These are phyloP conservation scores for Hirundichthys speculiger DNA, from an alignment of 2,113 vertebrate genomes.

Conservation along the genomic window DNA sequence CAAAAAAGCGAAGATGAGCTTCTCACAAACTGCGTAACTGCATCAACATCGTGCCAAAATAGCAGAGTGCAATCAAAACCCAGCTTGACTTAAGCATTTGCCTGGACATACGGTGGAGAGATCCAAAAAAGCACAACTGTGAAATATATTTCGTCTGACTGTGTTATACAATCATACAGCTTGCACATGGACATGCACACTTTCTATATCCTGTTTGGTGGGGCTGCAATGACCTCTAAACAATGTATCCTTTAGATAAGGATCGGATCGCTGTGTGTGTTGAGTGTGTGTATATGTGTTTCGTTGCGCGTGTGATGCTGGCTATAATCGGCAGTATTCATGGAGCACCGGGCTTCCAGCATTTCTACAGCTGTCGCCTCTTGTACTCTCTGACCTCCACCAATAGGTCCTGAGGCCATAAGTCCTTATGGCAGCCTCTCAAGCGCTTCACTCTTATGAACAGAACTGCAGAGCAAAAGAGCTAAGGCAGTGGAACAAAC, in stretches of 20 bases:
- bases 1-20: background rate
- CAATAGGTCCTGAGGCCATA: constrained; percentile 69
- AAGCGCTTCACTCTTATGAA: constrained; percentile 49
- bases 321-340: constrained; percentile 74
- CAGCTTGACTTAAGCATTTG: background rate
- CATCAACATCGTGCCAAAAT: constrained; percentile 2
- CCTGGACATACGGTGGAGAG: background rate
- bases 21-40: constrained; percentile 17
- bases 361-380: constrained; percentile 77
- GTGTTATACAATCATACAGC: constrained; percentile 33
- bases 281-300: constrained; percentile 11
- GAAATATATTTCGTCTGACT: constrained; percentile 24
- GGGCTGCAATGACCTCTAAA: constrained; percentile 55
- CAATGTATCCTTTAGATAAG: constrained; percentile 80
- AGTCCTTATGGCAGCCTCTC: constrained; percentile 60
- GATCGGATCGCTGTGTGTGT: constrained; percentile 65
- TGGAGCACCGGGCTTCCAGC: constrained; percentile 66
- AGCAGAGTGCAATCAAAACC: constrained; percentile 8
- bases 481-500: background rate
- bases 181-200: constrained; percentile 45
- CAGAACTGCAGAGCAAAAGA: constrained; percentile 2
- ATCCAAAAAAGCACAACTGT: constrained; percentile 9
- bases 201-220: constrained; percentile 68
- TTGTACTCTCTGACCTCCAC: constrained; percentile 75
- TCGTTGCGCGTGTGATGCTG: constrained; percentile 28